Evolutionary conservation across 2,888 invertebrate species (phyloP), one percentile per base, ranked within the genome.

Genomic region (Himalopsyche tibetana): DNA sequence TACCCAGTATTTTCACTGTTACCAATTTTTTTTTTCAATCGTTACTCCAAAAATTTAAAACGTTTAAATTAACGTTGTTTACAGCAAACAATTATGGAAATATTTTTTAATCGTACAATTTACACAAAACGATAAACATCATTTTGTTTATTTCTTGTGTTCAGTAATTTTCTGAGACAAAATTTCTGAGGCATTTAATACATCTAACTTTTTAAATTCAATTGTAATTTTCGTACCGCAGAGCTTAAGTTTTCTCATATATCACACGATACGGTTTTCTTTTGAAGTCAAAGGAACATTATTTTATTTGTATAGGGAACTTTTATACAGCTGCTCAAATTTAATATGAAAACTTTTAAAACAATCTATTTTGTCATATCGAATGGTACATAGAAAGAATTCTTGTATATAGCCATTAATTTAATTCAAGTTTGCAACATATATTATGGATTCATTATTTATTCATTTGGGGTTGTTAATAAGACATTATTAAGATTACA

Each of bases 341-440:
- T 74, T 74, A 74, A 74, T 74, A 74, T 74, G 74, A 74, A 74
- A 74, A 74, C 74, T 74, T 74, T 69, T 74, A 74, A 74, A 74
- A 28, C 74, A 74, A 74, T 38, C 74, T 38, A 74, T 38, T 74
- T 74, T 74, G 74, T 74, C 74, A 74, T 74, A 74, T 74, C 36
- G 74, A 74, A 74, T 38, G 74, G 38, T 74, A 15, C 36, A 36
- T 12, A 38, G 28, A 19, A 38, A 74, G 9, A 74, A 74, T 74
- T 74, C 12, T 0, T 19, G n/a, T 36, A 2, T 36, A 36, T 38
- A 38, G 2, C 6, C 63, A 51, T 51, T 51, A 51, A 51, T 51
- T 51, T 51, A 51, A 5, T 9, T 51, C 15, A 15, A 4, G 15
- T 15, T 15, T 5, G 15, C 15, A 51, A 51, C 12, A 15, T 8